phyloP scores from a whole-genome alignment of 1,140 invertebrate genomes.

The Heliothis subflexa region DNA sequence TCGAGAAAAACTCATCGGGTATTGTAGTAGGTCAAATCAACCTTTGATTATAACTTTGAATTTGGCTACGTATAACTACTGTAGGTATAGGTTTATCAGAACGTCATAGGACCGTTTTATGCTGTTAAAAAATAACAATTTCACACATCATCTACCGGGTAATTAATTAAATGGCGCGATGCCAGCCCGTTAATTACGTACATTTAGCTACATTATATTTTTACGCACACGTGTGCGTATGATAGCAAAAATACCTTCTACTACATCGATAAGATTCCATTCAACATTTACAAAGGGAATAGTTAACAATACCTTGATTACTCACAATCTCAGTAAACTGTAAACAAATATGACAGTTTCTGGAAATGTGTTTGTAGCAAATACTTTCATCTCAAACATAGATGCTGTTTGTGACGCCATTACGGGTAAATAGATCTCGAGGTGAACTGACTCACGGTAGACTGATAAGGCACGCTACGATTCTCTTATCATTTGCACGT shows the following conservation, averaged over 20 bases:
- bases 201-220: neutral
- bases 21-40: too few species aligned
- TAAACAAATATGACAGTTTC: conserved; percentile 24
- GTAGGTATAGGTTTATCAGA: too few species aligned
- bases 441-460: neutral
- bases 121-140: conserved; percentile 5
- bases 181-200: conserved; percentile 5
- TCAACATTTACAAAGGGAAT: neutral
- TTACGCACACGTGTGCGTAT: neutral
- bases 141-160: neutral
- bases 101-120: neutral
- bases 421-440: neutral
- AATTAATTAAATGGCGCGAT: conserved; percentile 2
- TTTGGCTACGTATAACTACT: too few species aligned
- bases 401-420: neutral
- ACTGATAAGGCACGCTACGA: conserved; percentile 1
- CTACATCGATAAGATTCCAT: neutral
- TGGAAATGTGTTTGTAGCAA: conserved; percentile 11
- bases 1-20: too few species aligned
- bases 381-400: conserved; percentile 7
- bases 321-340: too few species aligned
- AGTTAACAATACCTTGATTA: neutral
- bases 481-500: conserved; percentile 17
- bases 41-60: too few species aligned
- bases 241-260: neutral